Percentiles rank a stretch among this genome's conserved stretches.
Conservation (phyloP, 2,888 invertebrate species). For the Pristionchus arcanus region DNA sequence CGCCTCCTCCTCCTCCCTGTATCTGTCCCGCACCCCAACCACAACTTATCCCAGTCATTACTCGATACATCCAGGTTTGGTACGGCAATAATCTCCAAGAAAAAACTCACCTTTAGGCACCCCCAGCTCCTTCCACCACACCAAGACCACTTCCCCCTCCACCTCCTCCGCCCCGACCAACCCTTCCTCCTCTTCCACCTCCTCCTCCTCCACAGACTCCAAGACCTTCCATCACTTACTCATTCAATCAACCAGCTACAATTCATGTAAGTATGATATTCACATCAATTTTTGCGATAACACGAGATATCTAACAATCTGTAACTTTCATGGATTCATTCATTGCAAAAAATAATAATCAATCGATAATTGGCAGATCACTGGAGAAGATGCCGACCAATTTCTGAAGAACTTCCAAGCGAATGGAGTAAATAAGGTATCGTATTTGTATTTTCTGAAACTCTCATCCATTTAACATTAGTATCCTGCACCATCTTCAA, state of each 20-base stretch:
- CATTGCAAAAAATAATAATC: neutral
- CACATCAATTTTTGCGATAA: neutral
- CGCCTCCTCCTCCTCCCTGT: constrained; percentile 49
- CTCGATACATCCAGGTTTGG: constrained; percentile 51
- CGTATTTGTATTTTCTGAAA: neutral
- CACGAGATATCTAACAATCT: too few relatives aligned
- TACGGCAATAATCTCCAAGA: neutral
- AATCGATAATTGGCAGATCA: constrained; percentile 3
- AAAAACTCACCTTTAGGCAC: neutral
- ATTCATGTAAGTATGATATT: constrained; percentile 41
- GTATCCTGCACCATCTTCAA: neutral
- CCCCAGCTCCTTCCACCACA: neutral
- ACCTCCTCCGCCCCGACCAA: neutral
- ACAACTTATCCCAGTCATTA: constrained; percentile 51
- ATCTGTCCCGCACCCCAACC: constrained; percentile 16
- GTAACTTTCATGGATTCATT: too few relatives aligned
- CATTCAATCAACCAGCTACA: constrained; percentile 50
- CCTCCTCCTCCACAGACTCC: neutral
- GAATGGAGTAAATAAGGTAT: neutral
- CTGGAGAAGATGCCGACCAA: constrained; percentile 29
- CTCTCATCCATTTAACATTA: neutral
- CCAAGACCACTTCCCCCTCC: neutral
- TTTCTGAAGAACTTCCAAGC: constrained; percentile 1
- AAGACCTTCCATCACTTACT: constrained; percentile 37
- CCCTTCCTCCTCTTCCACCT: neutral